phyloP scores from a whole-genome alignment of 2,113 vertebrate species.

The Cepphus grylle region DNA sequence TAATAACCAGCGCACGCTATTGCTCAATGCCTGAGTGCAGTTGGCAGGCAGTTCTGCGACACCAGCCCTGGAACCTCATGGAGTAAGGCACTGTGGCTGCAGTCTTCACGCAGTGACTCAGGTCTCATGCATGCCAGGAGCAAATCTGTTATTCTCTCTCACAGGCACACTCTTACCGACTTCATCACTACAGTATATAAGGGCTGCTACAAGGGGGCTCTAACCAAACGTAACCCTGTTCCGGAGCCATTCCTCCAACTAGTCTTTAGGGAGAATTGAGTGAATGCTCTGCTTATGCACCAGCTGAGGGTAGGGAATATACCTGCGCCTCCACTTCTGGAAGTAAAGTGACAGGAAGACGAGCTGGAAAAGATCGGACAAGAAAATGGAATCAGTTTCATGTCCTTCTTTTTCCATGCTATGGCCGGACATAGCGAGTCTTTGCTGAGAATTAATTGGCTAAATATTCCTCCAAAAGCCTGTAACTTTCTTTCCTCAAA shows the following conservation, averaged over 20 bases:
- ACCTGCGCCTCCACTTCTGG: background rate
- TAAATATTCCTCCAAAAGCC: background rate
- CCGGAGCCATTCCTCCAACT: background rate
- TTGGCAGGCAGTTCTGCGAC: background rate
- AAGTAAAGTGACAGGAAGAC: background rate
- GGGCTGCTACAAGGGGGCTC: background rate
- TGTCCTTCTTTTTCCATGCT: background rate
- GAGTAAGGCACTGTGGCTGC: background rate
- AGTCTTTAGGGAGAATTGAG: background rate
- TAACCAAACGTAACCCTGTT: no score
- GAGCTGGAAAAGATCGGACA: background rate
- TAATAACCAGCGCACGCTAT: background rate
- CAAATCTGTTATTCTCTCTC: background rate
- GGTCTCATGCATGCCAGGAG: background rate
- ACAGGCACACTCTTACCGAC: background rate
- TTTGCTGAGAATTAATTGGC: background rate
- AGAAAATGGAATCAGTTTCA: fast-evolving
- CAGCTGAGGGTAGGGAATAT: background rate
- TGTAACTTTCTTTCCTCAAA: background rate
- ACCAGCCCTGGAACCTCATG: fast-evolving
- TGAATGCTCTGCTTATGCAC: background rate
- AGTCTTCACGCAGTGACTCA: fast-evolving
- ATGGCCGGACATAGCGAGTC: background rate
- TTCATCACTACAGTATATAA: background rate
- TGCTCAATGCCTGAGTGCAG: background rate